These are phyloP conservation scores for Nycticryphes semicollaris DNA, from an alignment of 2,113 vertebrate genomes.

Conservation along the genomic window DNA sequence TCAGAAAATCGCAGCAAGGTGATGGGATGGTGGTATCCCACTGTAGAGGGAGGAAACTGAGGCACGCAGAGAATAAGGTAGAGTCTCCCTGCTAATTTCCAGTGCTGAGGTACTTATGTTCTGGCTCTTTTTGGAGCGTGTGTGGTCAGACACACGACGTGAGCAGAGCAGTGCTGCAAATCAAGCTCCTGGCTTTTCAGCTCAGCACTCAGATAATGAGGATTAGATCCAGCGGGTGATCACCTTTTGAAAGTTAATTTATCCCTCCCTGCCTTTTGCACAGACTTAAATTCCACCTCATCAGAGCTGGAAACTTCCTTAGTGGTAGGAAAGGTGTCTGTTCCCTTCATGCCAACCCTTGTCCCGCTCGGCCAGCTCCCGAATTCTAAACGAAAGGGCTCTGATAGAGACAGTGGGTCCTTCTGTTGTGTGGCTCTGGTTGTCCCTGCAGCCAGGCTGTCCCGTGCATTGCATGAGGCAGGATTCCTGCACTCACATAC, in stretches of 20 bases:
- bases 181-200: neutral
- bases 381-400: neutral
- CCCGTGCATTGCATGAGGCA: neutral
- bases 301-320: neutral
- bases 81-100: neutral
- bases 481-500: neutral
- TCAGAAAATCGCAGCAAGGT: neutral
- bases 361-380: neutral
- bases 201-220: constrained; percentile 25
- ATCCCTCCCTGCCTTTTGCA: constrained; percentile 16
- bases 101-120: neutral
- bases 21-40: neutral
- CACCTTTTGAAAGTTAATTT: constrained; percentile 42
- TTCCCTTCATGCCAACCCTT: neutral
- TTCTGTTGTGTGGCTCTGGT: neutral
- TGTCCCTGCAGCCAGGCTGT: neutral
- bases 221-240: constrained; percentile 38
- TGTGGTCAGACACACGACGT: neutral
- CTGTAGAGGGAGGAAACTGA: neutral
- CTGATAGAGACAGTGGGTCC: neutral
- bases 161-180: neutral
- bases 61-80: neutral
- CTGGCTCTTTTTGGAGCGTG: neutral
- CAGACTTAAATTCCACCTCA: neutral
- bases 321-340: neutral